Base-by-base conservation (phyloP, 1,140 invertebrate species). In the Scylla paramamosain region DNA sequence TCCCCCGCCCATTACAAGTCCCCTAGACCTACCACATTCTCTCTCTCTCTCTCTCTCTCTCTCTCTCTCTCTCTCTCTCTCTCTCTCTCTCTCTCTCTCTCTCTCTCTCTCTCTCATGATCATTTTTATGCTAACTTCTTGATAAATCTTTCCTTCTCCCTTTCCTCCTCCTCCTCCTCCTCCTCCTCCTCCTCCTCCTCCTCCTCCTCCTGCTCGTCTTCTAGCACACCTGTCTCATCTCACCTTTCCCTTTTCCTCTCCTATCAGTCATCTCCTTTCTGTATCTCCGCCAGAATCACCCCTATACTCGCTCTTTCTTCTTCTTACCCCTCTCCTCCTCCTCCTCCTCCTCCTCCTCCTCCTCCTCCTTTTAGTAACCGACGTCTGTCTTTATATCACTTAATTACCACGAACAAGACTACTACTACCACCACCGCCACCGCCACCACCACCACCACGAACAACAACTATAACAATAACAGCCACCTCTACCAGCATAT, bases 161-260 rank as follows among this genome's bases (percentile, higher is more conserved):
- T 45, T 31, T 89, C 87, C 31, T 29, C 31, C 87, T 89, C 87
- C 31, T 29, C 31, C 87, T 89, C 87, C 31, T 29, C 39, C 87
- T 89, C 87, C 31, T 29, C 2, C 87, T 89, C 87, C 31, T 29
- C 2, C 87, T 89, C 8, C n/a, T 10, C 14, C 45, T 29, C 28
- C 8, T 29, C 32, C 31, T 46, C 28, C 6, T 29, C 16, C 52
- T 59, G 2, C 16, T 12, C 16, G 12, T 88, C 31, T 88, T 25
- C 25, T 20, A 16, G 32, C 29, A 14, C 14, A 25, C 29, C 31
- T 88, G 86, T 46, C n/a, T n/a, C 25, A n/a, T 77, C n/a, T n/a
- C 67, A n/a, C 67, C 20, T 77, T 77, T 77, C 67, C 67, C 3
- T 77, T 0, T 77, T 77, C 8, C 67, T 7, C 67, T n/a, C 8